These are phyloP conservation scores for Lypha dubia DNA, from an alignment of 2,888 invertebrate species.

Conservation along the genomic window DNA sequence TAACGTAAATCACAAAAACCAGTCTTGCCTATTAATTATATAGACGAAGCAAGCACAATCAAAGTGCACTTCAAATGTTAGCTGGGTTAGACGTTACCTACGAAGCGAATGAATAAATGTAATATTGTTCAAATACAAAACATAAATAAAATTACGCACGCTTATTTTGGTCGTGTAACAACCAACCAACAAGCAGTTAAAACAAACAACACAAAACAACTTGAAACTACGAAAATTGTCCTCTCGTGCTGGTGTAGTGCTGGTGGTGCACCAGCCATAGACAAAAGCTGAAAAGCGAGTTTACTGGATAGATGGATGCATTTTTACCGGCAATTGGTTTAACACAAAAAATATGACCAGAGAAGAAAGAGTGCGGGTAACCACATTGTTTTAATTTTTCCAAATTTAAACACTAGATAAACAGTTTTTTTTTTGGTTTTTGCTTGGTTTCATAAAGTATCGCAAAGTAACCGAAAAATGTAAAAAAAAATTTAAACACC, in stretches of 20 bases:
- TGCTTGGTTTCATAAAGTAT: slow-evolving; percentile 49
- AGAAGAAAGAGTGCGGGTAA: slow-evolving; percentile 74
- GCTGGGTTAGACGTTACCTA: slow-evolving; percentile 25
- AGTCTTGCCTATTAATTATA: no score
- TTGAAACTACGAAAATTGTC: slow-evolving; percentile 51
- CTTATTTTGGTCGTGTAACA: slow-evolving; percentile 82
- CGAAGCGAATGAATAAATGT: slow-evolving; percentile 64
- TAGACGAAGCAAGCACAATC: no score
- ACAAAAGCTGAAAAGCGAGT: background rate
- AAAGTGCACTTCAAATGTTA: background rate
- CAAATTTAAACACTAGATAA: slow-evolving; percentile 76
- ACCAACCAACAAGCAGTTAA: slow-evolving; percentile 72
- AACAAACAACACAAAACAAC: slow-evolving; percentile 70
- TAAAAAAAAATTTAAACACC: slow-evolving; percentile 8
- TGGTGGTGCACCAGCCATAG: background rate
- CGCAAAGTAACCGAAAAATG: slow-evolving; percentile 54
- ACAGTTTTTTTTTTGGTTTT: slow-evolving; percentile 61
- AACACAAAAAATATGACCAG: slow-evolving; percentile 56
- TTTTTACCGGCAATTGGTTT: slow-evolving; percentile 71
- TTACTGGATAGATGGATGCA: slow-evolving; percentile 48
- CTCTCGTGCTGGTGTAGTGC: background rate
- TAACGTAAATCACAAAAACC: no score
- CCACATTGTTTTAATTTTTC: slow-evolving; percentile 82
- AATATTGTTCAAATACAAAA: slow-evolving; percentile 79
- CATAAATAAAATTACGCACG: slow-evolving; percentile 84